phyloP scores from a whole-genome alignment of 2,888 invertebrate species.

The Eutolmus rufibarbis region DNA sequence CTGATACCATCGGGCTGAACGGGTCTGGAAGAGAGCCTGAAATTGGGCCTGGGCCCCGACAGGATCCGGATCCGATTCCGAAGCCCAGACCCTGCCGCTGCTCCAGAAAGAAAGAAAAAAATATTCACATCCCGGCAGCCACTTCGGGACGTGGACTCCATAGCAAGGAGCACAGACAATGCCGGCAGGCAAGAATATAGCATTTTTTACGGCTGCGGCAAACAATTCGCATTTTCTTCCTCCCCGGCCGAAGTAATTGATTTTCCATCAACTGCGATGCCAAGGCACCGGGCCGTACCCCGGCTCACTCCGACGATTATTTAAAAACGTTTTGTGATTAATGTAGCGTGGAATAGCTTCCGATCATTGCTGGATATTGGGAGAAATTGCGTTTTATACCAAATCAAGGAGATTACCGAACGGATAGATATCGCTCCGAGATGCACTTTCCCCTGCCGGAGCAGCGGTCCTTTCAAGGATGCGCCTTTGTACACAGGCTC shows the following conservation, averaged over 20 bases:
- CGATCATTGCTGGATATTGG: constrained; percentile 45
- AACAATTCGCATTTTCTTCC: constrained; percentile 33
- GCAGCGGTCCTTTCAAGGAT: not conserved
- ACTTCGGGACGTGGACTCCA: not conserved
- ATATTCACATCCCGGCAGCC: not conserved
- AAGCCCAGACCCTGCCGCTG: not conserved
- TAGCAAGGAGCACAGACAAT: constrained; percentile 31
- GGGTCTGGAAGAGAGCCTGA: not conserved
- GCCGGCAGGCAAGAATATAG: constrained; percentile 17
- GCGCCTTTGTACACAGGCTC: not conserved
- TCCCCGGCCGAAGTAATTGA: constrained; percentile 29
- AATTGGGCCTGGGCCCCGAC: not conserved
- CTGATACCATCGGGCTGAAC: not conserved
- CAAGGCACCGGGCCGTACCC: not conserved
- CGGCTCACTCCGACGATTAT: constrained; percentile 16
- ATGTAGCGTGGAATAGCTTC: constrained; percentile 48
- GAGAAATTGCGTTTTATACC: constrained; percentile 25
- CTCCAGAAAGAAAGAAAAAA: not conserved
- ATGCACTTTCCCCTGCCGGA: not conserved
- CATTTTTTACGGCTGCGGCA: constrained; percentile 5
- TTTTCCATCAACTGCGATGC: constrained; percentile 35
- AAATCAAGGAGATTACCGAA: not conserved
- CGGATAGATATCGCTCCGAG: not conserved
- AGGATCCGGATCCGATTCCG: not conserved
- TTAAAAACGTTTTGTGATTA: constrained; percentile 46